A percentile compares a stretch with the other conserved stretches of the same genome.
Evolutionary conservation across 2,797 vertebrate genomes (phyloP).

Genomic region (Cyprinella venusta): DNA sequence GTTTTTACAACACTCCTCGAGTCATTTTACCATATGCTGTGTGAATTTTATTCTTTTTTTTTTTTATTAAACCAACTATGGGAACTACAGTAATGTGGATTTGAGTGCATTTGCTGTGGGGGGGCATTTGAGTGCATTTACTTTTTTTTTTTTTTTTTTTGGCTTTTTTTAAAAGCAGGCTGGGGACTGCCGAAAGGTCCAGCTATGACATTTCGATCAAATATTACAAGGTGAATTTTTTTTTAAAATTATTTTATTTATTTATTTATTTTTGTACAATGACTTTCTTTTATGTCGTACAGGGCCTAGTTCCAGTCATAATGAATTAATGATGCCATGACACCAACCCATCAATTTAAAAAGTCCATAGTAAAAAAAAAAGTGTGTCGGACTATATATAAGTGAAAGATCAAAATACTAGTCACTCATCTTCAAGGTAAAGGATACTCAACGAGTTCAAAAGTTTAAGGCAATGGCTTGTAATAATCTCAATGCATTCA

Average conservation of each 20-base stretch:
- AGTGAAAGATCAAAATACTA: not conserved
- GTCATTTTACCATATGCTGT: conserved; percentile 27
- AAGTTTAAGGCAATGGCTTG: conserved; percentile 12
- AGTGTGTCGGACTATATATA: not conserved
- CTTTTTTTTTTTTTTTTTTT: not conserved
- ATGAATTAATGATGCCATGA: not conserved
- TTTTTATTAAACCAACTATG: not conserved
- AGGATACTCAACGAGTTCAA: not conserved
- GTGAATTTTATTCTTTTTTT: not conserved
- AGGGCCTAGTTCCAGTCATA: not conserved
- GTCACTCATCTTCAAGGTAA: not conserved
- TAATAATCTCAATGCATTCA: not conserved
- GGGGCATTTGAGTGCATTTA: not conserved
- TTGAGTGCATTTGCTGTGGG: not conserved
- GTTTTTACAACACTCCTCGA: conserved; percentile 26
- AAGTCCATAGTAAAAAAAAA: not conserved
- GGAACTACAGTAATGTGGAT: not conserved
- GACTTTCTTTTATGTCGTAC: not conserved
- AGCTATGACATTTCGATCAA: not conserved
- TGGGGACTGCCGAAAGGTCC: not conserved
- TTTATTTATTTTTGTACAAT: not conserved
- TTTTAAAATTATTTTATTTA: no score
- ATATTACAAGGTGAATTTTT: not conserved
- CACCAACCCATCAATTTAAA: not conserved
- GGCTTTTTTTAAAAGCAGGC: not conserved